A percentile compares a stretch with the other conserved stretches of the same genome.
Evolutionary conservation across 2,888 invertebrate genomes (phyloP).

Genomic region (Andrena haemorrhoa): DNA sequence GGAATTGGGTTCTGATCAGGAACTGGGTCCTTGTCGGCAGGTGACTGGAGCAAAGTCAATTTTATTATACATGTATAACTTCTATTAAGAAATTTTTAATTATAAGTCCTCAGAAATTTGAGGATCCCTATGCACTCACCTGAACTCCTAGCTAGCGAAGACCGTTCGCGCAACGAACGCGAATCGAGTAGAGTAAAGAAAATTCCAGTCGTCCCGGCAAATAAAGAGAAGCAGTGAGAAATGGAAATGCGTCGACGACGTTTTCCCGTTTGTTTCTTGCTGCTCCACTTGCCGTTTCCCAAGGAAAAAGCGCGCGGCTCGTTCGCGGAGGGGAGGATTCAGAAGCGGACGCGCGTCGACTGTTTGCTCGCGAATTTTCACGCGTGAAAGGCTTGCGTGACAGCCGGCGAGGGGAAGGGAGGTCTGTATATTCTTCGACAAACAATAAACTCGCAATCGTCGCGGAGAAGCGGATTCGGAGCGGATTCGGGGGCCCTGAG

Average conservation of each 20-base stretch:
- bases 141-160: not conserved
- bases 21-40: too few species aligned
- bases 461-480: constrained; percentile 15
- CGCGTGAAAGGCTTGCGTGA: constrained; percentile 12
- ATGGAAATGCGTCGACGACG: not conserved
- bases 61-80: too few species aligned
- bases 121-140: not conserved
- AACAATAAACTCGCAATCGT: constrained; percentile 38
- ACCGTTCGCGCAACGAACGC: not conserved
- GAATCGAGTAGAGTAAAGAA: not conserved
- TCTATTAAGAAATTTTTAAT: too few species aligned
- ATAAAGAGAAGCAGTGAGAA: not conserved
- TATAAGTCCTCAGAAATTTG: too few species aligned
- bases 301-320: not conserved
- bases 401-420: not conserved
- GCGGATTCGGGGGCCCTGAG: constrained; percentile 12
- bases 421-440: constrained; percentile 21
- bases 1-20: too few species aligned
- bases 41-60: too few species aligned
- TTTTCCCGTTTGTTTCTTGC: not conserved
- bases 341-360: constrained; percentile 17
- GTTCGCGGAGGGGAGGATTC: not conserved
- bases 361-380: constrained; percentile 32
- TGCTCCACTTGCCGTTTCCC: not conserved
- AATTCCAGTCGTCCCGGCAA: not conserved